A percentile compares a stretch with the other conserved stretches of the same genome.
Conservation (phyloP, 2,797 vertebrate genomes). For the Petrocephalus schoutedeni region DNA sequence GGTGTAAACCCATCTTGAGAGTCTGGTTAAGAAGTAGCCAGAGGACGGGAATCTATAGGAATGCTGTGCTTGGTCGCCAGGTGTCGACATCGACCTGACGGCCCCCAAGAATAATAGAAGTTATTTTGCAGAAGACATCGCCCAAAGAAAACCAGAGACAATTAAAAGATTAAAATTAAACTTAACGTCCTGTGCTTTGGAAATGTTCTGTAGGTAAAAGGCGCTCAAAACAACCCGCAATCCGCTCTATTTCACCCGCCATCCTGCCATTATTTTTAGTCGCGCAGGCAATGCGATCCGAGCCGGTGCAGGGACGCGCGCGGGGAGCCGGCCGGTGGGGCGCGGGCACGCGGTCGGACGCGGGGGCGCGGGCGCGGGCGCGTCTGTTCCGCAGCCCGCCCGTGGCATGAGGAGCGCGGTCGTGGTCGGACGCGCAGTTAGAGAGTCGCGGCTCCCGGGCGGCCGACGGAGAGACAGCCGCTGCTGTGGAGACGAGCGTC, state of each 20-base stretch:
- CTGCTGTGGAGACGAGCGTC: background rate
- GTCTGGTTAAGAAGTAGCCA: background rate
- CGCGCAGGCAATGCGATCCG: background rate
- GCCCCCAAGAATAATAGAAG: background rate
- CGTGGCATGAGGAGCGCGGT: slow-evolving; percentile 2
- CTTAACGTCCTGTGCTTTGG: background rate
- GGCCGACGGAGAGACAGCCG: background rate
- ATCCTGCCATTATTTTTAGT: slow-evolving; percentile 16
- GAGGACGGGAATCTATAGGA: background rate
- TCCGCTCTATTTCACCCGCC: background rate
- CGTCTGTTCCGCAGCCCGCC: slow-evolving; percentile 10
- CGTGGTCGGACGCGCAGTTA: background rate
- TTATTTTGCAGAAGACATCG: background rate
- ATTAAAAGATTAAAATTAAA: background rate
- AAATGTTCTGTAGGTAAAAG: background rate
- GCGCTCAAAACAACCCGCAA: background rate
- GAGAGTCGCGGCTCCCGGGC: background rate
- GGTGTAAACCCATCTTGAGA: background rate
- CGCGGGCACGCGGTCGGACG: background rate
- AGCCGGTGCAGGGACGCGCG: background rate
- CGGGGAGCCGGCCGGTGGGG: background rate
- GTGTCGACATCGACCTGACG: background rate
- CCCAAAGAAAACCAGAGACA: background rate
- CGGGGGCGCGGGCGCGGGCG: background rate
- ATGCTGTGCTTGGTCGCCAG: background rate